Conservation (phyloP, 2,797 vertebrate genomes). For the Schizopygopsis pylzovi region DNA sequence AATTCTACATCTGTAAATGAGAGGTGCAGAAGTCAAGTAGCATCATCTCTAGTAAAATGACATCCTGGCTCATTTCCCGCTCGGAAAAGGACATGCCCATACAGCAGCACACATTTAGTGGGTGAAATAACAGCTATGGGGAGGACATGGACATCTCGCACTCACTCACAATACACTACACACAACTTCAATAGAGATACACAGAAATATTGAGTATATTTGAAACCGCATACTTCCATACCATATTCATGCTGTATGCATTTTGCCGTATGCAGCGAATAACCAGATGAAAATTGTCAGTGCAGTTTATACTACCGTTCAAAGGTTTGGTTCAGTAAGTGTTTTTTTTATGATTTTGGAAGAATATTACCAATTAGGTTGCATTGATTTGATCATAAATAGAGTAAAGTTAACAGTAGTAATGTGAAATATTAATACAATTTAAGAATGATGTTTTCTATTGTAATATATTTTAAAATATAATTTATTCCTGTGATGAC, state of each 20-base stretch:
- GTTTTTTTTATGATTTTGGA: too few species aligned
- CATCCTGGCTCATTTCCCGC: constrained; percentile 44
- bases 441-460: too few species aligned
- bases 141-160: not conserved
- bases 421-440: too few species aligned
- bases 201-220: not conserved
- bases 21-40: constrained; percentile 47
- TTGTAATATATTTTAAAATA: too few species aligned
- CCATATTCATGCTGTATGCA: not conserved
- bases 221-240: not conserved
- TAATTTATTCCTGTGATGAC: too few species aligned
- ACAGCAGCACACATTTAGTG: constrained; percentile 6
- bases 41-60: constrained; percentile 42
- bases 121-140: constrained; percentile 18
- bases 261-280: not conserved
- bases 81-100: constrained; percentile 17
- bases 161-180: not conserved
- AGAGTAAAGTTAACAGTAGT: too few species aligned
- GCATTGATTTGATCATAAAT: too few species aligned
- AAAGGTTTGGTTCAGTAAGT: not conserved
- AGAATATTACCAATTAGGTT: too few species aligned
- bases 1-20: constrained; percentile 50
- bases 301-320: not conserved
- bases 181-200: too few species aligned
- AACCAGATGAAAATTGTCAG: not conserved